Evolutionary conservation across 2,113 vertebrate species (phyloP), one percentile per base, ranked within the genome.

Genomic region (Colius striatus): DNA sequence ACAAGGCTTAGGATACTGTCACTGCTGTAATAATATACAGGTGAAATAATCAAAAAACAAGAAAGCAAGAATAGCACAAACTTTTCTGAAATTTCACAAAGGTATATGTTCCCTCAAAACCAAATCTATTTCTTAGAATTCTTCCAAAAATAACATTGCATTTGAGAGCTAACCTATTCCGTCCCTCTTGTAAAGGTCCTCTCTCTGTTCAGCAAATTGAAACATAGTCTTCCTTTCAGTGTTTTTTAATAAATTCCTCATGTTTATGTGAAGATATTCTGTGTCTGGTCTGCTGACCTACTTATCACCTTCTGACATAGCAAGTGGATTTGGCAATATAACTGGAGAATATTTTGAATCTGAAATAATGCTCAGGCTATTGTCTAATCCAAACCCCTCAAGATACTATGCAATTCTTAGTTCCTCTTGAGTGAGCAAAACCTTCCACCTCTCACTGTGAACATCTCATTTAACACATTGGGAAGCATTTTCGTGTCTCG

Each of bases 381-480:
- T 38, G 16, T 71, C 51, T 90, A 55, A 88, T 80, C 26, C n/a
- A 88, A 89, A 93, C 25, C 74, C 60, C 55, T 3, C 51, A 86
- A 45, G 72, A 55, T 62, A 84, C 14, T 26, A 8, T 74, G 19
- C 18, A 93, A 88, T 88, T 74, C 65, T 83, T 90, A 63, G 61
- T 63, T 91, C 38, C 55, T 84, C 60, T 66, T 93, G 51, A 47
- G 55, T 93, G 72, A 96, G 27, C 25, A 91, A 90, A 95, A 91
- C 16, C 45, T 93, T 90, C 72, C 55, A 60, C 80, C 60, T 84
- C 91, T 81, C 72, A 77, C 48, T 80, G 26, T 71, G 63, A 96
- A 87, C 51, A 90, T 66, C 29, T 95, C 71, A 92, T 92, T 92
- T 90, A 95, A 87, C 55, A 87, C 43, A 91, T 89, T 84, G 87